A percentile compares a stretch with the other conserved stretches of the same genome.
Conservation (phyloP, 1,140 invertebrate species). For the Ridgeia piscesae region DNA sequence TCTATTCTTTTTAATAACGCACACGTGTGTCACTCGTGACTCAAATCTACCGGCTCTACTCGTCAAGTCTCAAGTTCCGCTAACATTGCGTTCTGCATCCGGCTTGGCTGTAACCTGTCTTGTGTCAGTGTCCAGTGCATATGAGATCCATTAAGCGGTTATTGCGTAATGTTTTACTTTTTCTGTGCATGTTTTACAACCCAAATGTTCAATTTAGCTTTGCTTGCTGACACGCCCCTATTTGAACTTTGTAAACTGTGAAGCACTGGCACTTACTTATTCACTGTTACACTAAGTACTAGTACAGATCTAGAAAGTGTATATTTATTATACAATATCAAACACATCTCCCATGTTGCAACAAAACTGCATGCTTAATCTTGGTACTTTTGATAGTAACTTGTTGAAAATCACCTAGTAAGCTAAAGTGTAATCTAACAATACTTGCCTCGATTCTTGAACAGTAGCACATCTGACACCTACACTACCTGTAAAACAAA, state of each 20-base stretch:
- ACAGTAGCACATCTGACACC: no score
- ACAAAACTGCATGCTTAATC: no score
- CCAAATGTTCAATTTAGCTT: background rate
- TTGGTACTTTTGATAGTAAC: no score
- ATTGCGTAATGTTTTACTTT: background rate
- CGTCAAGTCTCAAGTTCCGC: background rate
- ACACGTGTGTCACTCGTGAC: background rate
- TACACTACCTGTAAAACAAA: no score
- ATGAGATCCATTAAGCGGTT: background rate
- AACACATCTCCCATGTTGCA: no score
- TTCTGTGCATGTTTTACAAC: background rate
- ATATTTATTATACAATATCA: no score
- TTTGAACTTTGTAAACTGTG: background rate
- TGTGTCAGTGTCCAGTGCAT: background rate
- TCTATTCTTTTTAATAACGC: constrained; percentile 9
- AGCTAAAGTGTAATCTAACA: no score
- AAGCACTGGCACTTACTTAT: no score
- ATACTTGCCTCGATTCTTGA: no score
- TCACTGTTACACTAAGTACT: no score
- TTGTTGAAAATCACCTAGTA: no score
- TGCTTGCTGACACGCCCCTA: background rate
- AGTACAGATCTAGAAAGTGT: no score
- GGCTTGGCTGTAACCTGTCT: background rate
- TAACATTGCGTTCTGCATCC: background rate
- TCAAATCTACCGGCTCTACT: background rate